Evolutionary conservation across 92 coral and sea anemone genomes (phyloP), one percentile per base, ranked within the genome.

Genomic region (Zoanthus solanderi): DNA sequence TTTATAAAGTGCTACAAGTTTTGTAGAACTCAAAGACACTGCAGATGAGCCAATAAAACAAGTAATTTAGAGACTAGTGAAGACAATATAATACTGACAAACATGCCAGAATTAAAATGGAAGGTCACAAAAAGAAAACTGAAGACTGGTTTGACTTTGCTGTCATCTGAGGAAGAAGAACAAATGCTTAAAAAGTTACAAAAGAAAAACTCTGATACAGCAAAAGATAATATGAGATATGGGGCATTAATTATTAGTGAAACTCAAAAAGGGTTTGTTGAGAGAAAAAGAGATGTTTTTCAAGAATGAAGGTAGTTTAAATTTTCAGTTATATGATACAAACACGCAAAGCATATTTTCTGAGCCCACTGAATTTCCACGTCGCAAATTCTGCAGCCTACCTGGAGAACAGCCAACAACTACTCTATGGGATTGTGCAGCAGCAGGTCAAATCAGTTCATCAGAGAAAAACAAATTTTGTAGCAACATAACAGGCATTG

Each of bases 91-190:
- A n/a, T 1, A 13, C 11, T 57, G 29, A 57, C 31, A n/a, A 8
- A n/a, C 4, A 52, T 12, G 48, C 63, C 31, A 54, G 7, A 68
- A 47, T 12, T 28, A 75, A 28, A 30, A 44, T 32, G 14, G 58
- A 17, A 50, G 61, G 15, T 10, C 10, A 54, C 61, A 54, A 86
- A 28, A 18, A 32, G n/a, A 54, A 56, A 17, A 47, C 17, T 17
- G 84, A 76, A 42, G 57, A 52, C 30, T 46, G 37, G 30, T n/a
- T 50, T 73, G 78, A 37, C 89, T 7, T 52, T 84, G 13, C 42
- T 86, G 58, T 75, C 84, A 86, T 50, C 72, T 31, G 53, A 75
- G 30, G 84, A 86, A 61, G 89, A 86, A 86, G 84, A 86, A 61
- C 83, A 50, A 58, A 18, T 86, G 75, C 84, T 75, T 16, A 75